Conservation (phyloP, 2,888 invertebrate genomes). For the Drosophila mulleri region DNA sequence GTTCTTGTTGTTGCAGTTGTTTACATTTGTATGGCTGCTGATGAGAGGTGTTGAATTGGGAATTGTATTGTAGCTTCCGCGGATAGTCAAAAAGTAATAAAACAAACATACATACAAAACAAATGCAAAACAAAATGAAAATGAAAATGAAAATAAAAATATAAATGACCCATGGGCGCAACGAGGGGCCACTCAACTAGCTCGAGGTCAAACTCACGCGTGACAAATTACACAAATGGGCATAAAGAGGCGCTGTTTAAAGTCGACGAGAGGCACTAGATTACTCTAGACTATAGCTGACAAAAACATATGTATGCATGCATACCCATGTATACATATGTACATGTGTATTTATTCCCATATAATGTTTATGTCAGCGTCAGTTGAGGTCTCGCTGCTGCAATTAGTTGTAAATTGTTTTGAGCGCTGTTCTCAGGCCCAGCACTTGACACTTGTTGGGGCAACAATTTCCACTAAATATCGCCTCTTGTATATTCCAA, state of each 20-base stretch:
- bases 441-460: conserved; percentile 38
- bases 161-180: conserved; percentile 33
- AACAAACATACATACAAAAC: neutral
- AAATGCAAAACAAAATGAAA: neutral
- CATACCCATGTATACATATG: neutral
- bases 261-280: conserved; percentile 3
- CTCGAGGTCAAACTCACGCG: conserved; percentile 51
- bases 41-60: conserved; percentile 21
- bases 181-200: conserved; percentile 39
- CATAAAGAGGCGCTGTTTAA: conserved; percentile 15
- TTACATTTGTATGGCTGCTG: conserved; percentile 32
- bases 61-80: conserved; percentile 43
- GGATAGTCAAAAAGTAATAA: conserved; percentile 24
- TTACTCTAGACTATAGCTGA: conserved; percentile 3
- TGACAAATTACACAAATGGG: conserved; percentile 58
- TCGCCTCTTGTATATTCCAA: conserved; percentile 3
- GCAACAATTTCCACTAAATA: conserved; percentile 23
- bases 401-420: conserved; percentile 57
- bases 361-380: conserved; percentile 30
- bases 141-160: neutral
- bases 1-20: conserved; percentile 12
- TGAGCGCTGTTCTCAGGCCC: conserved; percentile 23
- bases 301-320: neutral
- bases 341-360: conserved; percentile 12
- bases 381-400: conserved; percentile 28